Evolutionary conservation across 1,140 invertebrate species (phyloP), one percentile per base, ranked within the genome.

Genomic region (Caenorhabditis latens): DNA sequence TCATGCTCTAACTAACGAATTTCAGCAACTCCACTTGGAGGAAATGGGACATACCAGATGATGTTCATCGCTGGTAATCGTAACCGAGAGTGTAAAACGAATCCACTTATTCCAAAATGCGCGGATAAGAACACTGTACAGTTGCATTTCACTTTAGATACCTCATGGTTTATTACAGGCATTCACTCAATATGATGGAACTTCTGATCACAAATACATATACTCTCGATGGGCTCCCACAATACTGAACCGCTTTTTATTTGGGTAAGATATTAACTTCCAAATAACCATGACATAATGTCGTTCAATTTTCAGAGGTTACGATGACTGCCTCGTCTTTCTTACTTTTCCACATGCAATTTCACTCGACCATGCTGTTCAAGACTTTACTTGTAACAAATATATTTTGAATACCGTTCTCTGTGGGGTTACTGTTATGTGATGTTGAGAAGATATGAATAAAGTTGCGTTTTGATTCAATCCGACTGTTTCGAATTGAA

Each of bases 371-470:
- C 57, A 58, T 3, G 46, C 46, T 4, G 53, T 79, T 14, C 19
- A 53, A 24, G 71, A 79, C n/a, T 50, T 24, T 2, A 32, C 71
- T 1, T 79, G 71, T 14, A 1, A 50, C n/a, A 11, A 63, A 13
- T 0, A 14, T 43, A 53, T 0, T 0, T 53, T 19, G n/a, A 9
- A 79, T n/a, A 32, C 19, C 14, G 32, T 50, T 24, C 71, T 79
- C n/a, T 79, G 71, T 50, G 71, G 71, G 21, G 71, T 79, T 79
- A 79, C 71, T 24, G 71, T 79, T 16, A 79, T 79, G 71, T 79
- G n/a, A 79, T 14, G 16, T 63, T 19, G 11, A 0, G 11, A 13
- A 32, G 9, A 21, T 32, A 32, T 63, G n/a, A 63, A 63, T 63
- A 24, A 32, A 21, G 14, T 19, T 53, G 16, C 16, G 16, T 53